Evolutionary conservation across 2,113 vertebrate genomes (phyloP).

Genomic region (Scophthalmus maximus): DNA sequence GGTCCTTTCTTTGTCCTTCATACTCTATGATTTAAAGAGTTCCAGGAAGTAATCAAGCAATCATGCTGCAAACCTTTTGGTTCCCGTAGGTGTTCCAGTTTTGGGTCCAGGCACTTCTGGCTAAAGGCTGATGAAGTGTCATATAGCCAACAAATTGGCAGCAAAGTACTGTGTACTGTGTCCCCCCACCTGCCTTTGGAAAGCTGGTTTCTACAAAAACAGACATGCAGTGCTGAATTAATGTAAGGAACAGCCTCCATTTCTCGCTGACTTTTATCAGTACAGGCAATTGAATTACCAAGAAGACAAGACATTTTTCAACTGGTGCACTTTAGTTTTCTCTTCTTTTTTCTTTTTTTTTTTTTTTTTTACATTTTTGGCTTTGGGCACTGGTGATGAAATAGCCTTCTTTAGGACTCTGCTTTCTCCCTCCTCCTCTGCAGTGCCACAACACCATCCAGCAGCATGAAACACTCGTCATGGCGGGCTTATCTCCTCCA

Average conservation of each 20-base stretch:
- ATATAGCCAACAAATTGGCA: background rate
- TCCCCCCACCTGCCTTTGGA: background rate
- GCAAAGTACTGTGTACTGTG: background rate
- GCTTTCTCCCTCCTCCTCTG: constrained; percentile 6
- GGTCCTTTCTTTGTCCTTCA: too few relatives aligned
- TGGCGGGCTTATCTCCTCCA: constrained; percentile 6
- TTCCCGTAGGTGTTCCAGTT: background rate
- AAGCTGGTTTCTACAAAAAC: constrained; percentile 3
- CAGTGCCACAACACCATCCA: background rate
- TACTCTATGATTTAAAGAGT: background rate
- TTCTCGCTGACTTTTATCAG: constrained; percentile 25
- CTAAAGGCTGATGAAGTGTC: background rate
- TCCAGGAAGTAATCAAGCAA: background rate
- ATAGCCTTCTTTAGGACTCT: background rate
- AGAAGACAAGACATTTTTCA: constrained; percentile 12
- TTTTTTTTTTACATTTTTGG: constrained; percentile 16
- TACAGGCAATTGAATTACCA: constrained; percentile 3
- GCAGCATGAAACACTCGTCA: background rate
- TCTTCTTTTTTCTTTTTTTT: constrained; percentile 2
- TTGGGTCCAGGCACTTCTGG: background rate
- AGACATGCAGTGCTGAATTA: background rate
- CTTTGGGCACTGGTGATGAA: constrained; percentile 5
- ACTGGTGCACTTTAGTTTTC: background rate
- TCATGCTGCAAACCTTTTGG: background rate
- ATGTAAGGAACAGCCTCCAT: background rate